Conservation (phyloP, 2,888 invertebrate genomes). For the Neocrepidodera transversa region DNA sequence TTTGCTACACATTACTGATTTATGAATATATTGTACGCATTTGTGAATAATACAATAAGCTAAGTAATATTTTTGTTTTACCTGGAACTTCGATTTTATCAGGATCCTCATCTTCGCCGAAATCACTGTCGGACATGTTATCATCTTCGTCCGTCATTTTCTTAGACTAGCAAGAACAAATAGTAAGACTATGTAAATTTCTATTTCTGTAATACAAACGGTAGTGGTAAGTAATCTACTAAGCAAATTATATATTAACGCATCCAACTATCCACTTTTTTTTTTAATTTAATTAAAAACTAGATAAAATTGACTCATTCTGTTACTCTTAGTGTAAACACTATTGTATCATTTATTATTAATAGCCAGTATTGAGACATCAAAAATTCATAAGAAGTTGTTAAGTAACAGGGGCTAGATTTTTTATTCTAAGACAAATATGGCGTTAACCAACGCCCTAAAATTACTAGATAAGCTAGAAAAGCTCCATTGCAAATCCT, state of each 20-base stretch:
- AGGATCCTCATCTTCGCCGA: conserved; percentile 89
- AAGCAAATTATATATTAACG: conserved; percentile 31
- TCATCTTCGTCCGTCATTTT: conserved; percentile 60
- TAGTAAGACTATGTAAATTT: conserved; percentile 31
- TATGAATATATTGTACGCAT: background rate
- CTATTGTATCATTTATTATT: conserved; percentile 19
- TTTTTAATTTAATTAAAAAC: conserved; percentile 19
- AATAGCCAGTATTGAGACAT: conserved; percentile 34
- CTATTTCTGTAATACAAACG: conserved; percentile 38
- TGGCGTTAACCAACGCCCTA: conserved; percentile 61
- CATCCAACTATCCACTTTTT: conserved; percentile 14
- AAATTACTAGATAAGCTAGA: conserved; percentile 34
- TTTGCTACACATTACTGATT: background rate
- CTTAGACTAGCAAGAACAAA: conserved; percentile 51
- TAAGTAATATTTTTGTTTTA: conserved; percentile 52
- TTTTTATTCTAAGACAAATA: conserved; percentile 57
- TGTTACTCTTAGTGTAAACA: conserved; percentile 7
- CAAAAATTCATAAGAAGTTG: conserved; percentile 40
- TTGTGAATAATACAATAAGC: background rate
- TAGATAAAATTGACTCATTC: conserved; percentile 1
- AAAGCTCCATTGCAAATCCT: conserved; percentile 23
- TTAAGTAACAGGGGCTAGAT: conserved; percentile 39
- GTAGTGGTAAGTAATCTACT: conserved; percentile 34
- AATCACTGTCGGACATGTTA: conserved; percentile 72
- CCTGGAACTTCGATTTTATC: conserved; percentile 92